Evolutionary conservation across 1,140 invertebrate species (phyloP).

Genomic region (Bilobella aurantiaca): DNA sequence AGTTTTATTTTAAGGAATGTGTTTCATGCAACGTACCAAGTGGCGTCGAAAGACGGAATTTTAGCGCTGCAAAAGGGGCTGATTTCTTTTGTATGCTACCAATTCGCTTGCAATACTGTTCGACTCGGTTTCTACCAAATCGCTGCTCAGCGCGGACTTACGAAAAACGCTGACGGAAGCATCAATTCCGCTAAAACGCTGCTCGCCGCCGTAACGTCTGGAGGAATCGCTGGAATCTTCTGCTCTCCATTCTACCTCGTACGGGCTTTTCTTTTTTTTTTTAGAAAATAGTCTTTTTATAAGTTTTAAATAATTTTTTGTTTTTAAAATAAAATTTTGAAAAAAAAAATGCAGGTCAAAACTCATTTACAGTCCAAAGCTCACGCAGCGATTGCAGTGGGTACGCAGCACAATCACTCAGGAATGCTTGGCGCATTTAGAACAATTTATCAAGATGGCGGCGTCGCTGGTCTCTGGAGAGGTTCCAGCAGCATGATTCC

Average conservation of each 20-base stretch:
- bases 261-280: too few species aligned
- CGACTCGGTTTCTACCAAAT: slow-evolving; percentile 65
- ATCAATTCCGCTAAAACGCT: slow-evolving; percentile 39
- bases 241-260: slow-evolving; percentile 75
- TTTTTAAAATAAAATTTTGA: slow-evolving; percentile 5
- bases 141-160: slow-evolving; percentile 58
- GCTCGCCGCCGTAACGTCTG: slow-evolving; percentile 60
- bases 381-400: slow-evolving; percentile 65
- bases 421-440: slow-evolving; percentile 57
- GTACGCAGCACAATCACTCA: slow-evolving; percentile 67
- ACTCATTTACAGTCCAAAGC: slow-evolving; percentile 76
- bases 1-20: too few species aligned
- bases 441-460: slow-evolving; percentile 57
- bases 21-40: slow-evolving; percentile 55
- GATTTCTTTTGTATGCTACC: slow-evolving; percentile 64
- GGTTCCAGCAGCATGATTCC: slow-evolving; percentile 63
- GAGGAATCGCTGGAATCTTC: slow-evolving; percentile 54
- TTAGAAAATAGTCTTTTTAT: slow-evolving; percentile 3
- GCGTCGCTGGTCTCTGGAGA: slow-evolving; percentile 62
- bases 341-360: slow-evolving; percentile 52
- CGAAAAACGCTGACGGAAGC: slow-evolving; percentile 58
- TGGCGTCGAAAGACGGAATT: slow-evolving; percentile 55
- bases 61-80: slow-evolving; percentile 80
- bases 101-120: slow-evolving; percentile 58
- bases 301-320: too few species aligned